Percentiles rank a stretch among this genome's conserved stretches.
phyloP scores from a whole-genome alignment of 2,888 invertebrate species.

The Drosophila fulvimacula region DNA sequence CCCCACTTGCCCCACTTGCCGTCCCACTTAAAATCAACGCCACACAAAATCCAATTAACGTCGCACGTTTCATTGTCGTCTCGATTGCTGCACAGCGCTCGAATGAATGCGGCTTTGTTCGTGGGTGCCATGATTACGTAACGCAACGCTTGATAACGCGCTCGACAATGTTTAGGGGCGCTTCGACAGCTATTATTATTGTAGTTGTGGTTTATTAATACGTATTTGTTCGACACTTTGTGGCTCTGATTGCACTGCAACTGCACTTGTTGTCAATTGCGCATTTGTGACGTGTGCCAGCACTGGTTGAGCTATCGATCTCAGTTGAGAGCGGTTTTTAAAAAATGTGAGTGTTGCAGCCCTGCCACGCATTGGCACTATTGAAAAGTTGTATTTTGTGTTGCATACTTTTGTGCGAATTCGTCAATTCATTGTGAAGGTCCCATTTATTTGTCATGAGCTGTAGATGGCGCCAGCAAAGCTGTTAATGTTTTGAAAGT shows the following conservation, averaged over 20 bases:
- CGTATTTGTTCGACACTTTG: background rate
- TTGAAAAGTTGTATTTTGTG: background rate
- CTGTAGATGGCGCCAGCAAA: conserved; percentile 45
- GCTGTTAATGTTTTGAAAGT: background rate
- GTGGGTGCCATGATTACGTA: conserved; percentile 42
- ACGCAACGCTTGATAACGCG: conserved; percentile 44
- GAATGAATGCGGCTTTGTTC: conserved; percentile 32
- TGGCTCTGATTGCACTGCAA: conserved; percentile 15
- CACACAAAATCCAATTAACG: conserved; percentile 32
- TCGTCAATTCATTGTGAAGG: rapidly evolving
- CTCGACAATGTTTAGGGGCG: background rate
- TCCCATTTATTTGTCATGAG: background rate
- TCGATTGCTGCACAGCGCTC: conserved; percentile 36
- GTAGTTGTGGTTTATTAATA: conserved; percentile 8
- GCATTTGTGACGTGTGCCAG: background rate
- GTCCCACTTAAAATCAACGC: conserved; percentile 21
- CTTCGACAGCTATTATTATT: background rate
- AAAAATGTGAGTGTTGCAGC: background rate
- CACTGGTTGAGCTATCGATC: conserved; percentile 36
- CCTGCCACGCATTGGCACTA: background rate
- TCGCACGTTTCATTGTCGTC: conserved; percentile 21
- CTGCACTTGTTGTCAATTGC: conserved; percentile 4
- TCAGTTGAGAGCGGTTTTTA: background rate
- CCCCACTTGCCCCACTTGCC: conserved; percentile 41
- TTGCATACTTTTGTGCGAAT: conserved; percentile 20